A percentile compares a stretch with the other conserved stretches of the same genome.
Evolutionary conservation across 1,140 invertebrate genomes (phyloP).

Genomic region (Zaprionus vittiger): DNA sequence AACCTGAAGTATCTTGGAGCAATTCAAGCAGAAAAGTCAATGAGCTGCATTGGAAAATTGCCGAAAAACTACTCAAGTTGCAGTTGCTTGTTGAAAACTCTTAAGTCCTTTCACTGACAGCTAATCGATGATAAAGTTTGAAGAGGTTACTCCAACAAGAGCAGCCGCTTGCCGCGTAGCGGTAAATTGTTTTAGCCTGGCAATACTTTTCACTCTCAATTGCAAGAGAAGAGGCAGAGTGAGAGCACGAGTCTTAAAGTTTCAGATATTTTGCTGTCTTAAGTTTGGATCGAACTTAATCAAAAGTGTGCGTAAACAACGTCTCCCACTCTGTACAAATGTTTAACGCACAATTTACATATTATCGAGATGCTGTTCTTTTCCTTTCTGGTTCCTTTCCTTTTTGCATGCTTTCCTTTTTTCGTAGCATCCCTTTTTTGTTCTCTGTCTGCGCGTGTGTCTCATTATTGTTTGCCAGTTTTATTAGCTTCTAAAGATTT

Average conservation of each 20-base stretch:
- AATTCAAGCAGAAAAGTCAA: constrained; percentile 39
- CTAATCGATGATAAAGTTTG: constrained; percentile 37
- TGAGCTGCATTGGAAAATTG: constrained; percentile 24
- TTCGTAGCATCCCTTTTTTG: background rate
- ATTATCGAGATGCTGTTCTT: constrained; percentile 52
- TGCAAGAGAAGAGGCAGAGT: background rate
- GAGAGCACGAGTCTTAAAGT: background rate
- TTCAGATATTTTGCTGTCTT: background rate
- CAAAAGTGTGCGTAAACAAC: too few species aligned
- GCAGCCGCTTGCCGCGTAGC: background rate
- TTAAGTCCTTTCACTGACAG: constrained; percentile 25
- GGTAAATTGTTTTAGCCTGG: constrained; percentile 15
- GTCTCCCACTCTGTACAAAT: background rate
- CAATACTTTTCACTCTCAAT: constrained; percentile 8
- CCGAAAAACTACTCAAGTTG: constrained; percentile 11
- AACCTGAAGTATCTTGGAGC: background rate
- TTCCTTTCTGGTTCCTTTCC: background rate
- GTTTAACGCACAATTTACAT: constrained; percentile 64
- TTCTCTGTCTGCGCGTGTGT: constrained; percentile 25
- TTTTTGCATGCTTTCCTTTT: constrained; percentile 27
- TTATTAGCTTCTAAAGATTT: constrained; percentile 78
- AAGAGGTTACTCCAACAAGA: constrained; percentile 1
- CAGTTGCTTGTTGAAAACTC: constrained; percentile 10
- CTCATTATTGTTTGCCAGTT: constrained; percentile 72
- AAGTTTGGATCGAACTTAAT: background rate